Conservation (phyloP, 2,113 vertebrate genomes). For the Melanostigma gelatinosum region DNA sequence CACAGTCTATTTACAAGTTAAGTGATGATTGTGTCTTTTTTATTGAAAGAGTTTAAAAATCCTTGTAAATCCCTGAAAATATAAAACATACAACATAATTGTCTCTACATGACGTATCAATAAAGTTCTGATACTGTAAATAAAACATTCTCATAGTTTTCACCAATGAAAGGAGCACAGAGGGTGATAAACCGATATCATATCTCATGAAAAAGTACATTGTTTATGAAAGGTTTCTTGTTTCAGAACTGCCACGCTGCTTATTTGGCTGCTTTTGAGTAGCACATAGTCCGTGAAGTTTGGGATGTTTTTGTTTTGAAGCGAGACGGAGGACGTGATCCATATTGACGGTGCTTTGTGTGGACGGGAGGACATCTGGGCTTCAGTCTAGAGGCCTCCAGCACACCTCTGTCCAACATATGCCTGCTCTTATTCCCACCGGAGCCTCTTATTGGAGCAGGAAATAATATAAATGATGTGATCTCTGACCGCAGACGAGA, state of each 20-base stretch:
- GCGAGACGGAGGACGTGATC: constrained; percentile 28
- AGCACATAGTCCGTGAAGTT: not conserved
- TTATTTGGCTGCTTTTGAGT: not conserved
- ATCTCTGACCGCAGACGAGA: constrained; percentile 4
- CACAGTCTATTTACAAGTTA: not conserved
- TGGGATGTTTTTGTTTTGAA: constrained; percentile 18
- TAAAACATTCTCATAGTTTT: not conserved
- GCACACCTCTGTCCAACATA: constrained; percentile 66
- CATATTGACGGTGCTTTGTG: constrained; percentile 50
- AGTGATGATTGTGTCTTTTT: not conserved
- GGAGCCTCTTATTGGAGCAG: not conserved
- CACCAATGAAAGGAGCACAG: not conserved
- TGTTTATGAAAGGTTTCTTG: not conserved
- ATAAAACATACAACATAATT: not conserved
- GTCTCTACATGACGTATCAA: not conserved
- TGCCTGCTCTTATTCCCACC: constrained; percentile 48
- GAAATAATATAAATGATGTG: constrained; percentile 8
- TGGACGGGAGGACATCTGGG: constrained; percentile 52
- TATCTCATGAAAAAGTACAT: not conserved
- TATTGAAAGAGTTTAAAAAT: not conserved
- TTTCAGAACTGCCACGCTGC: not conserved
- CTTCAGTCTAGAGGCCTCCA: constrained; percentile 46
- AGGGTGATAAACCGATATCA: not conserved
- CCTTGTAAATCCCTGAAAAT: not conserved
- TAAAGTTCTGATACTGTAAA: not conserved